A percentile compares a stretch with the other conserved stretches of the same genome.
These are phyloP conservation scores for Scomberomorus guttatus DNA, from an alignment of 2,797 vertebrate genomes.

Conservation along the genomic window DNA sequence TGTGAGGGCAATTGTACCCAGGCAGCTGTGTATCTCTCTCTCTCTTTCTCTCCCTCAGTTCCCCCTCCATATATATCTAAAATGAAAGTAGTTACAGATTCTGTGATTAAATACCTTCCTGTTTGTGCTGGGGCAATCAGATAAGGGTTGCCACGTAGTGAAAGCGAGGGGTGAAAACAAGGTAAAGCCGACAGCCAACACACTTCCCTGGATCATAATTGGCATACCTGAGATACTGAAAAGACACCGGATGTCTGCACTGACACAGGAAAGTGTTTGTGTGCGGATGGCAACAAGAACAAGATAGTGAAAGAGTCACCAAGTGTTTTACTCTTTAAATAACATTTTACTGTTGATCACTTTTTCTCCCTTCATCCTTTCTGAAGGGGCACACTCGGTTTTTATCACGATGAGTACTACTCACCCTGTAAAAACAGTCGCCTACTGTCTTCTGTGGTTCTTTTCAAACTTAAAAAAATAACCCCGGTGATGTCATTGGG, in stretches of 20 bases:
- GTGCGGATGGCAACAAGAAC: slow-evolving; percentile 2
- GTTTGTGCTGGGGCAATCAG: slow-evolving; percentile 54
- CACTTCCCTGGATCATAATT: slow-evolving; percentile 40
- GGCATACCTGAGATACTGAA: slow-evolving; percentile 58
- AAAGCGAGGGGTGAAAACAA: slow-evolving; percentile 51
- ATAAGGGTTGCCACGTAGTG: slow-evolving; percentile 46
- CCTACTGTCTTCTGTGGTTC: too few species aligned
- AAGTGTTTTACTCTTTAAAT: neutral
- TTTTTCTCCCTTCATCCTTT: neutral
- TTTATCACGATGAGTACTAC: too few species aligned
- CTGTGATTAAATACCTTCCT: slow-evolving; percentile 69
- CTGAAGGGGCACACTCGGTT: too few species aligned
- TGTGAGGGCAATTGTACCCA: slow-evolving; percentile 63
- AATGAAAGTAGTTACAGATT: slow-evolving; percentile 63
- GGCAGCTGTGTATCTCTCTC: slow-evolving; percentile 63
- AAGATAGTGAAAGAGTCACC: neutral
- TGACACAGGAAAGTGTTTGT: slow-evolving; percentile 6
- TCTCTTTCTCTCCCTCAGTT: slow-evolving; percentile 7
- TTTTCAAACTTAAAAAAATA: neutral
- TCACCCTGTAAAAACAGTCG: too few species aligned
- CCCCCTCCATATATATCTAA: slow-evolving; percentile 26
- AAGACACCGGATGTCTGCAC: slow-evolving; percentile 24
- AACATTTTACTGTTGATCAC: neutral
- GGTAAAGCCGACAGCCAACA: slow-evolving; percentile 42
- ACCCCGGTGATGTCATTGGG: neutral